Percentiles rank a stretch among this genome's conserved stretches.
Evolutionary conservation across 2,113 vertebrate genomes (phyloP).

Genomic region (Laticauda laticaudata): DNA sequence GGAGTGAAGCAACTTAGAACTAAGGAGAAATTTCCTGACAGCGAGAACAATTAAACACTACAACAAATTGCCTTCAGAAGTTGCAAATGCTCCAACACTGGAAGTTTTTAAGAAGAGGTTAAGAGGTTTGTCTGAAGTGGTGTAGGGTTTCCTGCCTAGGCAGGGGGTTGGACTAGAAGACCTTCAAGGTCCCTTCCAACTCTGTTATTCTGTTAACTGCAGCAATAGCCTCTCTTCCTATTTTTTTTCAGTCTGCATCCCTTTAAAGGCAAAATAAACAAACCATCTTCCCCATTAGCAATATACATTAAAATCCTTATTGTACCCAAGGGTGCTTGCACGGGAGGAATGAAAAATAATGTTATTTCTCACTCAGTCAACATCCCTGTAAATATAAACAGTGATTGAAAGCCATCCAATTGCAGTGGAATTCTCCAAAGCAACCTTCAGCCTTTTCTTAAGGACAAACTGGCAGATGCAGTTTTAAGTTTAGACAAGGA

Average conservation of each 20-base stretch:
- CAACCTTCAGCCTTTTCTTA: background rate
- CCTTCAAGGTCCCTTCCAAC: background rate
- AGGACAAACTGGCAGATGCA: background rate
- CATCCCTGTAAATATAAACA: background rate
- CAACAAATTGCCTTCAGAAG: background rate
- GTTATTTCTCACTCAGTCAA: background rate
- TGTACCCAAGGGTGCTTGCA: background rate
- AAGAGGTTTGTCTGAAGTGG: background rate
- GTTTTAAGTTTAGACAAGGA: background rate
- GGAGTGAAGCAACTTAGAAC: background rate
- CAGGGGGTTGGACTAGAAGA: background rate
- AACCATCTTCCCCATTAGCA: background rate
- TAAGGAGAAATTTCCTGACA: background rate
- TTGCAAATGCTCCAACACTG: background rate
- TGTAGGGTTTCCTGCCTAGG: too few relatives aligned
- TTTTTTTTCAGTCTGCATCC: background rate
- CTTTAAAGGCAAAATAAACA: background rate
- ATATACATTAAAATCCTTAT: background rate
- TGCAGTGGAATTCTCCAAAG: background rate
- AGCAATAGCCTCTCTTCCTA: background rate
- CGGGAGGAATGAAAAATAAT: background rate
- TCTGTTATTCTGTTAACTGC: background rate
- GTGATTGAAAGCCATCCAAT: background rate
- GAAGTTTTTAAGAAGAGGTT: background rate
- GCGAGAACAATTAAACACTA: background rate